Evolutionary conservation across 2,797 vertebrate species (phyloP), one percentile per base, ranked within the genome.

Genomic region (Lithobates sylvaticus): DNA sequence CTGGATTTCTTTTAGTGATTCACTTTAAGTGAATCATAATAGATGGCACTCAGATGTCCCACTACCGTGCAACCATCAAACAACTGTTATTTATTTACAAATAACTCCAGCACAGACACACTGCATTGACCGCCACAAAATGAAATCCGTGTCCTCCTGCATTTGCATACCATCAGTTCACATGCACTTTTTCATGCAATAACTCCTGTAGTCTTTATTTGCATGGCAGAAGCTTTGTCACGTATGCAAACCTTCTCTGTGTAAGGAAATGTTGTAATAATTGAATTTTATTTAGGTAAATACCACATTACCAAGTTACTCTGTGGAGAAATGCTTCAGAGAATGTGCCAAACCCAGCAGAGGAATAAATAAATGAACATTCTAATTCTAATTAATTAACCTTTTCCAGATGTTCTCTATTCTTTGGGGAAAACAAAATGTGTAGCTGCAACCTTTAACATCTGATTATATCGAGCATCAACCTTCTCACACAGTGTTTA

Each of bases 331-430:
- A 34, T 32, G 67, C 65, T 54, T n/a, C 21, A 15, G 18, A 70
- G 44, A 34, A 80, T 68, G 42, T 54, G 67, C 78, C 29, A 71
- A 44, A 78, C 39, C 44, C 67, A 23, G 65, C 78, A 71, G 42
- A 70, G 67, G 26, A 50, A 69, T 29, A 1, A 29, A 69, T 68
- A 54, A 80, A 71, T 80, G 67, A 80, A 80, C 42, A 54, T 68
- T 70, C 78, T 54, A 50, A 80, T 80, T 70, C 64, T 80, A 70
- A 80, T 80, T 80, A 80, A 80, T 80, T 80, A 80, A 80, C 78
- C 78, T 80, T 80, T 80, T 44, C 78, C 78, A 80, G 78, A 80
- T 80, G 78, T 80, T 80, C 65, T 6, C 3, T 44, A 27, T 80
- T 80, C 78, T 71, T 70, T 6, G 1, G 78, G 78, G 78, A 58